Percentiles rank a stretch among this genome's conserved stretches.
Evolutionary conservation across 2,888 invertebrate species (phyloP).

Genomic region (Lasioglossum pauxillum): DNA sequence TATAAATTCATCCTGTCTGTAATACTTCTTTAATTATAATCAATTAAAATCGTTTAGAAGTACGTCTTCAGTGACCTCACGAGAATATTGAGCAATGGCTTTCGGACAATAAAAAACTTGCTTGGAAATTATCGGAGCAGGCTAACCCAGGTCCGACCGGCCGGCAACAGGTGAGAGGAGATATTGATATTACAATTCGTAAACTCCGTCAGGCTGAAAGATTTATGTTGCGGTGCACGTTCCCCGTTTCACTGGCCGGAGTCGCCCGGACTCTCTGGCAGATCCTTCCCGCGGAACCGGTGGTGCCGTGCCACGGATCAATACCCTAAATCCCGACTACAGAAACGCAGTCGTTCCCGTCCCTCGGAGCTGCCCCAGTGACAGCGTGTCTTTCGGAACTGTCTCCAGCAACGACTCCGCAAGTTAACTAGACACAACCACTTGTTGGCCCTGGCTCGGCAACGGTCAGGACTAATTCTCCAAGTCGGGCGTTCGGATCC

Average conservation of each 20-base stretch:
- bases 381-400: constrained; percentile 70
- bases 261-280: constrained; percentile 5
- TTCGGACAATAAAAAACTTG: not conserved
- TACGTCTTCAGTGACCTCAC: not conserved
- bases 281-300: constrained; percentile 12
- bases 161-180: constrained; percentile 67
- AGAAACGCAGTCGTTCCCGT: constrained; percentile 42
- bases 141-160: constrained; percentile 23
- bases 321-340: constrained; percentile 64
- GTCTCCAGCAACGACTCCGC: constrained; percentile 70
- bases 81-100: not conserved
- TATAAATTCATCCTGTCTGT: not conserved
- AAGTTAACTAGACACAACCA: constrained; percentile 73
- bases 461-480: constrained; percentile 69
- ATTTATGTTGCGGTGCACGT: constrained; percentile 67
- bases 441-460: constrained; percentile 66
- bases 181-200: constrained; percentile 71
- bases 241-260: constrained; percentile 33
- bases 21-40: too few relatives aligned
- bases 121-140: not conserved
- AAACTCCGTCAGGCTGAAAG: constrained; percentile 55
- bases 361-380: constrained; percentile 51
- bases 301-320: constrained; percentile 39
- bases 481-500: constrained; percentile 51
- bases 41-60: too few relatives aligned